phyloP scores from a whole-genome alignment of 2,888 invertebrate species.

The Eremobia ochroleuca region DNA sequence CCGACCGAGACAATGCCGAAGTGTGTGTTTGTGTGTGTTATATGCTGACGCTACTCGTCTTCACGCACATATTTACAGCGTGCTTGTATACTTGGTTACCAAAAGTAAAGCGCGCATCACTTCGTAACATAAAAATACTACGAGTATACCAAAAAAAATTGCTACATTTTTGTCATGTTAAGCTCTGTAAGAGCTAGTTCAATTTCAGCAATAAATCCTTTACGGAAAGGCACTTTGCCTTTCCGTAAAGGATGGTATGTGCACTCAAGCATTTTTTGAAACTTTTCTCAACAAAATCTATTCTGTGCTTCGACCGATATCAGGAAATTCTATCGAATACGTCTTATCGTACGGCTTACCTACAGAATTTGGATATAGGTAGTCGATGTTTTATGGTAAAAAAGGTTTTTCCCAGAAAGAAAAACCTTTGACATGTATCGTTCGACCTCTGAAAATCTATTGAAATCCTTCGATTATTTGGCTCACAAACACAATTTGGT shows the following conservation, averaged over 20 bases:
- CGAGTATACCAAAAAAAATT: too few species aligned
- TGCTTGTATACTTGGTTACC: too few species aligned
- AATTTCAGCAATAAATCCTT: not conserved
- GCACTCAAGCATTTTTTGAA: not conserved
- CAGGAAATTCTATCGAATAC: not conserved
- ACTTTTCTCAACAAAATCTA: not conserved
- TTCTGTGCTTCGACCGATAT: not conserved
- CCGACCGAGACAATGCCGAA: too few species aligned
- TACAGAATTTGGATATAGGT: not conserved
- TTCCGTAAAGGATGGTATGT: not conserved
- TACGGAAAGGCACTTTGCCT: not conserved
- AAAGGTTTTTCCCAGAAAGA: not conserved
- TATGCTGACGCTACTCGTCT: too few species aligned
- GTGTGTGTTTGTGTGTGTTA: too few species aligned
- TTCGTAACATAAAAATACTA: too few species aligned
- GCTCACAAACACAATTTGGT: not conserved
- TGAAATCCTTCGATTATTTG: not conserved
- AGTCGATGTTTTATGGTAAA: not conserved
- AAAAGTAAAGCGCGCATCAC: too few species aligned
- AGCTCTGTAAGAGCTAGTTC: too few species aligned
- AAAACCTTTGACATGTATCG: not conserved
- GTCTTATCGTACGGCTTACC: not conserved
- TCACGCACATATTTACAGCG: too few species aligned
- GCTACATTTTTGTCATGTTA: too few species aligned
- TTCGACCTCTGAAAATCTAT: not conserved